A percentile compares a stretch with the other conserved stretches of the same genome.
phyloP scores from a whole-genome alignment of 2,888 invertebrate species.

The Mantis religiosa region DNA sequence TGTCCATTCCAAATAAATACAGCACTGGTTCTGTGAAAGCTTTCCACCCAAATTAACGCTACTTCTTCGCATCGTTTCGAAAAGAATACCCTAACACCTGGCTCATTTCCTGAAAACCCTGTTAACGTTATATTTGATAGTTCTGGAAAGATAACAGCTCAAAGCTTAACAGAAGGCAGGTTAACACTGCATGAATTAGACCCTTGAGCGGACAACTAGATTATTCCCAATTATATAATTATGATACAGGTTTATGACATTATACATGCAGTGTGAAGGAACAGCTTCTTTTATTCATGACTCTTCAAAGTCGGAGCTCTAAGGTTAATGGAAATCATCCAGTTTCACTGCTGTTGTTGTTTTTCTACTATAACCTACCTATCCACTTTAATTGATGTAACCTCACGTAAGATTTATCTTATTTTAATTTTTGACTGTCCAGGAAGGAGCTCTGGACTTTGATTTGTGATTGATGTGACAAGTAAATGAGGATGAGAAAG shows the following conservation, averaged over 20 bases:
- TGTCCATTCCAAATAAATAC: too few relatives aligned
- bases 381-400: not conserved
- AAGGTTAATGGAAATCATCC: not conserved
- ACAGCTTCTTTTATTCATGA: not conserved
- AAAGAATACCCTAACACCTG: too few relatives aligned
- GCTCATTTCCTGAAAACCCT: not conserved
- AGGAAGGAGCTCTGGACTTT: too few relatives aligned
- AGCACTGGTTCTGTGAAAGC: too few relatives aligned
- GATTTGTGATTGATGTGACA: too few relatives aligned
- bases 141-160: too few relatives aligned
- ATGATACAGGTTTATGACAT: not conserved
- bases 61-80: too few relatives aligned
- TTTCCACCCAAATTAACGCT: too few relatives aligned
- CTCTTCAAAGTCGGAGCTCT: not conserved
- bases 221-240: not conserved
- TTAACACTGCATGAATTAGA: not conserved
- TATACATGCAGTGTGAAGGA: not conserved
- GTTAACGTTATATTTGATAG: too few relatives aligned
- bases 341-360: not conserved
- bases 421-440: too few relatives aligned
- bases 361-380: not conserved
- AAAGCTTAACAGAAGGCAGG: not conserved
- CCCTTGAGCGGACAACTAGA: not conserved
- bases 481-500: too few relatives aligned
- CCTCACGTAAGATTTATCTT: too few relatives aligned